A percentile compares a stretch with the other conserved stretches of the same genome.
phyloP scores from a whole-genome alignment of 2,113 vertebrate genomes.

The Hyperoodon ampullatus region DNA sequence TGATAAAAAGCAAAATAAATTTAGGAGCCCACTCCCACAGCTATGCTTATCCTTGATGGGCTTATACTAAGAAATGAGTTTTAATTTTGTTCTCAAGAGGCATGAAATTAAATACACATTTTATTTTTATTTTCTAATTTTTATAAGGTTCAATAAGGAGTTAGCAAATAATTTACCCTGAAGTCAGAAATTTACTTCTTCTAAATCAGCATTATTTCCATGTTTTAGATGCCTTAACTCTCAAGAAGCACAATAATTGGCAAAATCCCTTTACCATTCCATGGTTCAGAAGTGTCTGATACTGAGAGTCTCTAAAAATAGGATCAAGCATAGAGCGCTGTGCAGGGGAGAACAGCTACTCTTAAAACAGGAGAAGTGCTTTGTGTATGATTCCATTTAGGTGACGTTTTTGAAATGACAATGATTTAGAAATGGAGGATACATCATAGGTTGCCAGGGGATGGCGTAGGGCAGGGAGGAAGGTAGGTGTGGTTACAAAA shows the following conservation, averaged over 20 bases:
- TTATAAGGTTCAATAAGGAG: not conserved
- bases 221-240: not conserved
- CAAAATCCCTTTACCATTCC: not conserved
- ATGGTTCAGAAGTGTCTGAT: not conserved
- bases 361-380: not conserved
- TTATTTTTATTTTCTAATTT: conserved; percentile 39
- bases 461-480: not conserved
- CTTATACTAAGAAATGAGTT: not conserved
- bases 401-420: not conserved
- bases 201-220: not conserved
- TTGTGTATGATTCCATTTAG: not conserved
- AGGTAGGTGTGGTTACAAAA: not conserved
- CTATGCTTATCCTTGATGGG: not conserved
- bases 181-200: conserved; percentile 5
- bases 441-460: not conserved
- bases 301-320: not conserved
- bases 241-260: not conserved
- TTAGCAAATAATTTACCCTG: not conserved
- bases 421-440: not conserved
- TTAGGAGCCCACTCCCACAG: not conserved
- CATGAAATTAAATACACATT: not conserved
- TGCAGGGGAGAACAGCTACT: not conserved
- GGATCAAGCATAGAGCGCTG: not conserved
- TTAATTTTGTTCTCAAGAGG: not conserved
- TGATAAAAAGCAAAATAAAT: conserved; percentile 14